Evolutionary conservation across 1,140 invertebrate species (phyloP).

Genomic region (Doryteuthis pealeii): DNA sequence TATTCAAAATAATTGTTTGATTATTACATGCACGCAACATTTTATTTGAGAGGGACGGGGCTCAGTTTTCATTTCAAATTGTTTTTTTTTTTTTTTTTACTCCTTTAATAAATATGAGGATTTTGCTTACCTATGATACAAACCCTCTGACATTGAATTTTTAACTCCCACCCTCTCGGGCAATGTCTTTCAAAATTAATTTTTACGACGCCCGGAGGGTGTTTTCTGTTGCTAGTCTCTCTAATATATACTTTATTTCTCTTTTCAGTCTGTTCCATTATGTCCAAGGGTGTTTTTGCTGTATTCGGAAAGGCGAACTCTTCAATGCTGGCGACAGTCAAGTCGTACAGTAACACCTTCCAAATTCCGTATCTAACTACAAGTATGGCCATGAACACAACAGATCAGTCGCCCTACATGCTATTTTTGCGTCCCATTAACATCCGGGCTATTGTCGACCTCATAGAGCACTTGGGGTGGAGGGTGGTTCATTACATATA

Average conservation of each 20-base stretch:
- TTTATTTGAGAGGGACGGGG: too few species aligned
- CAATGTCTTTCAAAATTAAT: too few species aligned
- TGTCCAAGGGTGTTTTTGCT: conserved; percentile 84
- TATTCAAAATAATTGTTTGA: too few species aligned
- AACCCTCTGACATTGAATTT: too few species aligned
- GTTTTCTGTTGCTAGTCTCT: too few species aligned
- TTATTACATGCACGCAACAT: too few species aligned
- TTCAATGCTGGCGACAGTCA: conserved; percentile 90
- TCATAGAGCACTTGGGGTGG: conserved; percentile 89
- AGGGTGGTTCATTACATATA: conserved; percentile 91
- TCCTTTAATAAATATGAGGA: too few species aligned
- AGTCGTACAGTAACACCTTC: conserved; percentile 94
- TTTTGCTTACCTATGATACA: too few species aligned
- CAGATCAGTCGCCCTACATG: conserved; percentile 36
- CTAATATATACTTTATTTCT: conserved; percentile 19
- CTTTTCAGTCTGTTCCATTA: conserved; percentile 86
- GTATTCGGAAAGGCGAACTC: conserved; percentile 89
- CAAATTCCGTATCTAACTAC: conserved; percentile 89
- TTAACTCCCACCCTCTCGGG: too few species aligned
- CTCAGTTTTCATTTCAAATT: too few species aligned
- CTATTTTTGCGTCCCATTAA: conserved; percentile 82
- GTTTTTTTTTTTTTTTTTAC: too few species aligned
- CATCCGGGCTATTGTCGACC: conserved; percentile 89
- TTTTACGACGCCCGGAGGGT: too few species aligned
- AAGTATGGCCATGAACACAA: conserved; percentile 42